These are phyloP conservation scores for Pseudolycoriella hygida DNA, from an alignment of 2,888 invertebrate genomes.

Conservation along the genomic window DNA sequence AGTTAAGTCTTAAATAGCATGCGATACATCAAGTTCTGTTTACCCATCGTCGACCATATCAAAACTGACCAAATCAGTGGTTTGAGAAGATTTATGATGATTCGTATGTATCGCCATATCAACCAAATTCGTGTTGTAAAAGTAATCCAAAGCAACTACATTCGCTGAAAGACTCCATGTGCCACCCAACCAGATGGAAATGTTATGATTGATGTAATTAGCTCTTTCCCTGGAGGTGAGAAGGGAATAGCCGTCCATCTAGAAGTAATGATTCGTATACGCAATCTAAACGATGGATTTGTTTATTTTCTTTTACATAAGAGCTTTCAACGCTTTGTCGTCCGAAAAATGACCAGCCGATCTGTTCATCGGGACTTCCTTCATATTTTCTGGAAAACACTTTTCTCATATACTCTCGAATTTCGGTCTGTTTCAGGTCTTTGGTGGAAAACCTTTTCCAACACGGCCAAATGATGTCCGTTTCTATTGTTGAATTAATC, in stretches of 20 bases:
- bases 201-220: constrained; percentile 37
- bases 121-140: constrained; percentile 50
- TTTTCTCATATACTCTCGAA: constrained; percentile 22
- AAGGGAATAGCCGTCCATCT: constrained; percentile 7
- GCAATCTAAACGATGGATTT: background rate
- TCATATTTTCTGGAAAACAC: constrained; percentile 20
- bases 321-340: constrained; percentile 22
- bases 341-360: constrained; percentile 24
- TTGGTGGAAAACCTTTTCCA: constrained; percentile 24
- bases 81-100: constrained; percentile 21
- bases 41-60: background rate
- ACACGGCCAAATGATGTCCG: constrained; percentile 20
- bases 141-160: constrained; percentile 56
- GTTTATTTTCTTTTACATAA: too few species aligned
- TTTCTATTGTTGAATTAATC: constrained; percentile 15
- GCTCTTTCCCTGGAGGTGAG: constrained; percentile 23
- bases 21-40: too few species aligned
- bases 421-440: constrained; percentile 21
- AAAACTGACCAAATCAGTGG: constrained; percentile 15
- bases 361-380: constrained; percentile 19
- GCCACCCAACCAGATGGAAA: constrained; percentile 47
- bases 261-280: background rate
- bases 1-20: too few species aligned
- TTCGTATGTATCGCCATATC: constrained; percentile 42
- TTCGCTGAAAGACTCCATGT: constrained; percentile 50